Evolutionary conservation across 1,140 invertebrate genomes (phyloP).

Genomic region (Gryllus bimaculatus): DNA sequence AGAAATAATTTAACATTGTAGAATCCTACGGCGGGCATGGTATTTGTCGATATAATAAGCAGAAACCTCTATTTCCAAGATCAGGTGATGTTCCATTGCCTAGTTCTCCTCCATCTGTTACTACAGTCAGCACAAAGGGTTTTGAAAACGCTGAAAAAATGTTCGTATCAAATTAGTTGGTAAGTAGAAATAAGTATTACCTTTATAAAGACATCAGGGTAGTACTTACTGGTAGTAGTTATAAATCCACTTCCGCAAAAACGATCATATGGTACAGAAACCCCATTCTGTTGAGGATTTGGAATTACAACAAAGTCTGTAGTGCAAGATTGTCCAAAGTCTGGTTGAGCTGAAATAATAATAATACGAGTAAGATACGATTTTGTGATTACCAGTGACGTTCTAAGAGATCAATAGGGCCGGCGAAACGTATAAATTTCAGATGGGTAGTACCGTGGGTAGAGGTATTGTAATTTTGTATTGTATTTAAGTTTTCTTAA

Average conservation of each 20-base stretch:
- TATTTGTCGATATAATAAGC: constrained; percentile 54
- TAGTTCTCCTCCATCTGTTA: constrained; percentile 50
- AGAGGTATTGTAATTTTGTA: too few relatives aligned
- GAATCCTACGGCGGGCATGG: constrained; percentile 37
- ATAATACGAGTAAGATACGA: too few relatives aligned
- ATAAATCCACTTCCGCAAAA: constrained; percentile 64
- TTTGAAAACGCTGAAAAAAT: constrained; percentile 45
- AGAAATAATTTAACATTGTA: too few relatives aligned
- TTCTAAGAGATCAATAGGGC: too few relatives aligned
- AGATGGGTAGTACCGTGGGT: too few relatives aligned
- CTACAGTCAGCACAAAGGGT: constrained; percentile 62
- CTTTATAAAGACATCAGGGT: constrained; percentile 3
- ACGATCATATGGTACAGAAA: constrained; percentile 43
- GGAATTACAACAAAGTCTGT: constrained; percentile 67
- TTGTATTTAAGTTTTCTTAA: too few relatives aligned
- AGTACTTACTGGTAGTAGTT: constrained; percentile 49
- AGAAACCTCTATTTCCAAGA: constrained; percentile 61
- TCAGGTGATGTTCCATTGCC: constrained; percentile 37
- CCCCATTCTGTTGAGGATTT: constrained; percentile 43
- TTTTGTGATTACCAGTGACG: too few relatives aligned
- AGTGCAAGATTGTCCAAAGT: constrained; percentile 42
- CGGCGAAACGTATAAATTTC: too few relatives aligned
- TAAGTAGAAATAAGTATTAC: neutral
- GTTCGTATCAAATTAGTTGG: neutral
- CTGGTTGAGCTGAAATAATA: neutral